Evolutionary conservation across 1,140 invertebrate genomes (phyloP), one percentile per base, ranked within the genome.

Genomic region (Harpegnathos saltator): DNA sequence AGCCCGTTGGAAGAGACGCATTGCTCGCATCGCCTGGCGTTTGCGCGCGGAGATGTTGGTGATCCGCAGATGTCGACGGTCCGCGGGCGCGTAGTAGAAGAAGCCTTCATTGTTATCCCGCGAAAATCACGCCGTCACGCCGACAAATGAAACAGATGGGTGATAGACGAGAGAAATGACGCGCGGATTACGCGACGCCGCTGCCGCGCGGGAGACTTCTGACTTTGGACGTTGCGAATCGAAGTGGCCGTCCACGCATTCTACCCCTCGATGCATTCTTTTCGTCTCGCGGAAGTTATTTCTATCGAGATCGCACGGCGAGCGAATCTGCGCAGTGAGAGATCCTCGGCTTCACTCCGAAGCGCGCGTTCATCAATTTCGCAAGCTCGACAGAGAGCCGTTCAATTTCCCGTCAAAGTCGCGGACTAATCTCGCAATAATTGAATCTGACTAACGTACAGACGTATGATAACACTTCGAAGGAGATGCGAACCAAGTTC

Each of bases 81-180:
- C 26, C 58, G 63, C 3, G 48, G 7, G 56, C 1, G 11, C 14
- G 29, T 33, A 15, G 33, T 15, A 19, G 26, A 82, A 66, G 72
- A 77, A 68, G 19, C 44, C 62, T 52, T 82, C 61, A 82, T 50
- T 54, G 24, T 48, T 26, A 9, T 68, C 54, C n/a, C 1, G 33
- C 59, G 44, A 65, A 74, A 82, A 81, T 82, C 50, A 54, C 50
- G 17, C 0, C 15, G n/a, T 52, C 59, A 17, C 26, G 15, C 50
- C 48, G n/a, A 19, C 38, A 24, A 80, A 63, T 33, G 59, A 74
- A 72, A 72, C 80, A 83, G 71, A 83, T 85, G 71, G 56, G 12
- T 38, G 82, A 85, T 84, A 59, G 15, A 44, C 15, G 24, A 56
- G 24, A 56, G 52, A 62, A 74, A 82, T 71, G 82, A 83, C 65